phyloP scores from a whole-genome alignment of 2,797 vertebrate genomes.

The Scolopax bukidnonensis region DNA sequence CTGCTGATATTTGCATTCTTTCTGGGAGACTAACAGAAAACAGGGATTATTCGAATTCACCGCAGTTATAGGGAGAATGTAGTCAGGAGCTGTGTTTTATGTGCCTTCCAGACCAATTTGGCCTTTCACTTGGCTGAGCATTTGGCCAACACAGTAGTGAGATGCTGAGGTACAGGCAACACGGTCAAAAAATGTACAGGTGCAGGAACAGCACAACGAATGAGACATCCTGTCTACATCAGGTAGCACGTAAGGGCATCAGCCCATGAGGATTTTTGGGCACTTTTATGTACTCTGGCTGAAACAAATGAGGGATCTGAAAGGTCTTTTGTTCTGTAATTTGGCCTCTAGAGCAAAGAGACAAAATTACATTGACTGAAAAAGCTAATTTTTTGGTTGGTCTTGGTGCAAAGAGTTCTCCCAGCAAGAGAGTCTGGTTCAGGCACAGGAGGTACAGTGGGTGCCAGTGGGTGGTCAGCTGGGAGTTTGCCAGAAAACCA shows the following conservation, averaged over 20 bases:
- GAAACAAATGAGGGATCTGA: not conserved
- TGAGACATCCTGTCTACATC: not conserved
- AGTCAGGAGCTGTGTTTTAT: not conserved
- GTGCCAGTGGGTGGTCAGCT: not conserved
- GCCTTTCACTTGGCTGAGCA: not conserved
- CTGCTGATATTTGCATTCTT: not conserved
- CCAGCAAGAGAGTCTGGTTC: not conserved
- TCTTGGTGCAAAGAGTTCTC: not conserved
- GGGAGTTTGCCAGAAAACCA: not conserved
- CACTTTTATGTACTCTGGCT: not conserved
- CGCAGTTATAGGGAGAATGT: not conserved
- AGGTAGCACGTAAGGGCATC: not conserved
- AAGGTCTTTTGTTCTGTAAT: not conserved
- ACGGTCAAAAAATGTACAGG: not conserved
- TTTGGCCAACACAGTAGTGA: not conserved
- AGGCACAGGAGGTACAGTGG: not conserved
- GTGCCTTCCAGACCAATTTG: not conserved
- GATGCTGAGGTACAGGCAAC: not conserved
- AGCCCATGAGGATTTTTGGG: not conserved
- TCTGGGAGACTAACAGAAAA: not conserved
- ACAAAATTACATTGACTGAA: not conserved
- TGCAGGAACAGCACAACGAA: not conserved
- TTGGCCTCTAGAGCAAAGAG: not conserved
- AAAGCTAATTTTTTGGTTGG: not conserved
- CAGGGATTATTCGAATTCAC: not conserved